These are phyloP conservation scores for Masticophis lateralis DNA, from an alignment of 2,797 vertebrate genomes.

Conservation along the genomic window DNA sequence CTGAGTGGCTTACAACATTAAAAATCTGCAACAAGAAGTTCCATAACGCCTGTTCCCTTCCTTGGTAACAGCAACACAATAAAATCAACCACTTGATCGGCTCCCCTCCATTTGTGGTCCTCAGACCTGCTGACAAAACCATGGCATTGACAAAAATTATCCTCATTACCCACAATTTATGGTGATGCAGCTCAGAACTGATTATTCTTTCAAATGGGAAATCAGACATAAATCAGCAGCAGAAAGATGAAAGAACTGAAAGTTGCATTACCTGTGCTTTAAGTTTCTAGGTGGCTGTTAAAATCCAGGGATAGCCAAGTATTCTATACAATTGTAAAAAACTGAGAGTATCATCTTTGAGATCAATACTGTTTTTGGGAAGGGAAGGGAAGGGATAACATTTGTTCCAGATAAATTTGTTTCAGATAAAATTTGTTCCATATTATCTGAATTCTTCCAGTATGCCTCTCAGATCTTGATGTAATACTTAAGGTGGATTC, in stretches of 20 bases:
- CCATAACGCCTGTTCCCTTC: background rate
- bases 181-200: conserved; percentile 29
- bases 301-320: background rate
- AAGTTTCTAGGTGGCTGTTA: background rate
- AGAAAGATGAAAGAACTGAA: background rate
- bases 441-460: background rate
- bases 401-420: no score
- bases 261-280: background rate
- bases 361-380: background rate
- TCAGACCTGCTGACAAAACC: background rate
- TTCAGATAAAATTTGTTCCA: background rate
- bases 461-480: background rate
- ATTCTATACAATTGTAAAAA: background rate
- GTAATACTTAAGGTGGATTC: background rate
- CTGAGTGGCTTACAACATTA: background rate
- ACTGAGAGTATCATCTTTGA: background rate
- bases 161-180: background rate
- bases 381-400: background rate
- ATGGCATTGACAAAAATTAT: background rate
- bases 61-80: background rate
- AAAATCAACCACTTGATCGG: background rate
- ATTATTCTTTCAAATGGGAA: conserved; percentile 46
- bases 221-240: conserved; percentile 13
- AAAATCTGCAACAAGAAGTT: background rate
- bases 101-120: background rate